Base-by-base conservation (phyloP, 2,113 vertebrate species). In the Hypomesus transpacificus region DNA sequence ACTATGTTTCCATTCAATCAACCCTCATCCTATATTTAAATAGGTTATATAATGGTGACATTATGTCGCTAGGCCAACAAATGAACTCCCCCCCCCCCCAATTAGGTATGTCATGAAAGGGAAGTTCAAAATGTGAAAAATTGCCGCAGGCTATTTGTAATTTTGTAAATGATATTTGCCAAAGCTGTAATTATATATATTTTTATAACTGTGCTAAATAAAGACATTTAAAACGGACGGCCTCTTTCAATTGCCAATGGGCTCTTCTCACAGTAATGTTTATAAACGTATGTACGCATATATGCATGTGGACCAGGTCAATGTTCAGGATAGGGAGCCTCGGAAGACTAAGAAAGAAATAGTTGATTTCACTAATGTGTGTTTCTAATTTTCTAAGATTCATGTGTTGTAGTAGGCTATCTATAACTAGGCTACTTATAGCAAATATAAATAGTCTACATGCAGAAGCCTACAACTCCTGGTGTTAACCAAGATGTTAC, bases 181-280 rank as follows among this genome's bases (percentile, higher is more conserved):
- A 60, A 75, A 75, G 59, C 3, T 4, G 83, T 85, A 77, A 70
- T 60, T 78, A 82, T 76, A 85, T 58, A 87, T 86, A 91, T 89
- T 75, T 85, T 69, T 88, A 88, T 83, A 85, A 88, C 83, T 80
- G 83, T 84, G 80, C 65, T 70, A 53, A 92, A 91, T 91, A 91
- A 94, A 93, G 82, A 74, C 70, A 75, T 78, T 73, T 74, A 58
- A 78, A 70, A 76, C 26, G 17, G 14, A 70, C 70, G 16, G 21
- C 26, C 24, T 62, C 28, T 57, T 46, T 53, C n/a, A 3, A 64
- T 34, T 31, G 28, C 28, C 28, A 34, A 28, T 50, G 34, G 16
- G 26, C 13, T 64, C 31, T 7, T 34, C 31, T 34, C 31, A 34
- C 31, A 34, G 31, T 34, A 7, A 34, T 5, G 31, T 34, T 34